Evolutionary conservation across 2,888 invertebrate species (phyloP).

Genomic region (Tyria jacobaeae): DNA sequence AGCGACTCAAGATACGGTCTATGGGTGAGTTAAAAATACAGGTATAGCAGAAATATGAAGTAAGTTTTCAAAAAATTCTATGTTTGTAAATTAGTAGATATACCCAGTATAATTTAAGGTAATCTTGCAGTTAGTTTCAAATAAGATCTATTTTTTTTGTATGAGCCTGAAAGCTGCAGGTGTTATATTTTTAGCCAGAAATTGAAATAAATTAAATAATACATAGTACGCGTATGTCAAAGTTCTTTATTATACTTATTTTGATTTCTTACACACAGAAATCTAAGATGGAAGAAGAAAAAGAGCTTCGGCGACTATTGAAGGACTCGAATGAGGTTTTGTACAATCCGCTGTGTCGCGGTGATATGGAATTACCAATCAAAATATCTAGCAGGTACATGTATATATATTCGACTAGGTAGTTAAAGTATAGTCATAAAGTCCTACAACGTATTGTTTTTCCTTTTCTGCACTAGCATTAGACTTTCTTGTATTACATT

Average conservation of each 20-base stretch:
- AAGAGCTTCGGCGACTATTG: not conserved
- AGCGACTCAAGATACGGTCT: not conserved
- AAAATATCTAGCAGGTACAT: conserved; percentile 68
- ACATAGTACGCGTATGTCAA: not conserved
- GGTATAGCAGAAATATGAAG: too few relatives aligned
- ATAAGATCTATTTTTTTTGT: too few relatives aligned
- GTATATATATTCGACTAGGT: too few relatives aligned
- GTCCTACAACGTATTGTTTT: too few relatives aligned
- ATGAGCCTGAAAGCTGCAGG: not conserved
- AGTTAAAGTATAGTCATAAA: too few relatives aligned
- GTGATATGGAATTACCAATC: conserved; percentile 87
- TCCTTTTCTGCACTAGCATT: too few relatives aligned
- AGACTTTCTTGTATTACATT: too few relatives aligned
- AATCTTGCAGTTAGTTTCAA: too few relatives aligned
- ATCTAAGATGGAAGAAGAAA: not conserved
- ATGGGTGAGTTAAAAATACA: not conserved
- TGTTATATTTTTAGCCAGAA: not conserved
- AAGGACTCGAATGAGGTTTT: not conserved
- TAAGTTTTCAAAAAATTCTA: too few relatives aligned
- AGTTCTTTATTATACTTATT: not conserved
- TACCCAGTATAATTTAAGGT: too few relatives aligned
- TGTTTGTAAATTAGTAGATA: too few relatives aligned
- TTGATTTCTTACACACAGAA: not conserved
- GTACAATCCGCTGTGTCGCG: conserved; percentile 88
- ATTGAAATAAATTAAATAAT: not conserved